phyloP scores from a whole-genome alignment of 1,140 invertebrate species.

The Plutomurus gul region DNA sequence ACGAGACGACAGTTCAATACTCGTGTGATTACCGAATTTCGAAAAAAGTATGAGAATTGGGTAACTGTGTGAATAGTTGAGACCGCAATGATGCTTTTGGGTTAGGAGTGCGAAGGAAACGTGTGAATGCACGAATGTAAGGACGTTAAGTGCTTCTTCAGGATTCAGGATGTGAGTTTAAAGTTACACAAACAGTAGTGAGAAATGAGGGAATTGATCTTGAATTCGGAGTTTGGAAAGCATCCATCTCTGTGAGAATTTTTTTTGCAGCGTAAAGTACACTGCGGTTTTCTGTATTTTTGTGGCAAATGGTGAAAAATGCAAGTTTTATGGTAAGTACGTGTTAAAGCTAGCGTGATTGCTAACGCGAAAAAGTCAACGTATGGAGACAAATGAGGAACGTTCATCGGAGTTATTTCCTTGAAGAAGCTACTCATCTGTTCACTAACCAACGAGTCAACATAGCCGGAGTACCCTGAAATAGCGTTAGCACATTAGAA shows the following conservation, averaged over 20 bases:
- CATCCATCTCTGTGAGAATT: background rate
- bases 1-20: background rate
- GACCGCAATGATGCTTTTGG: no score
- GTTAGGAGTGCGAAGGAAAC: background rate
- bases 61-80: background rate
- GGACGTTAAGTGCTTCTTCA: no score
- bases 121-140: no score
- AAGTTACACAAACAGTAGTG: background rate
- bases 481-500: background rate
- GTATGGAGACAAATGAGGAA: slow-evolving; percentile 75
- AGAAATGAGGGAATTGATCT: background rate
- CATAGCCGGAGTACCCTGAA: slow-evolving; percentile 76
- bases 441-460: slow-evolving; percentile 75
- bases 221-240: background rate
- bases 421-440: slow-evolving; percentile 73
- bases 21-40: background rate
- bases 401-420: slow-evolving; percentile 70
- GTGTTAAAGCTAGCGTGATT: slow-evolving; percentile 69
- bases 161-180: no score
- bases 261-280: no score
- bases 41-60: background rate
- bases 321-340: slow-evolving; percentile 54
- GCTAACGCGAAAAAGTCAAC: slow-evolving; percentile 79
- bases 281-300: background rate
- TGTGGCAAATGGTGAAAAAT: background rate